Conservation (phyloP, 2,797 vertebrate species). For the Enteromius unitaeniatus region DNA sequence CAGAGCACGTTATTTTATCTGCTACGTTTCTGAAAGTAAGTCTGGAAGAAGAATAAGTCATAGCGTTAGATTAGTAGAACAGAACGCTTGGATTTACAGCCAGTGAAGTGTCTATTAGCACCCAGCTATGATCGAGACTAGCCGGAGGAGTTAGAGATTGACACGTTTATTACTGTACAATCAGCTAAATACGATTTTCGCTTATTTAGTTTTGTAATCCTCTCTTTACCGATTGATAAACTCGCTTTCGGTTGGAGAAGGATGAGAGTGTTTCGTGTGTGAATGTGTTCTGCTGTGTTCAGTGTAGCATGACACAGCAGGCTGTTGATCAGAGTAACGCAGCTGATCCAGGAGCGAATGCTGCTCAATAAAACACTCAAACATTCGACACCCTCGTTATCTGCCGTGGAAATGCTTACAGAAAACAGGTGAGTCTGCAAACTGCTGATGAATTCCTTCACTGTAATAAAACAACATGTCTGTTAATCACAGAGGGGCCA, state of each 20-base stretch:
- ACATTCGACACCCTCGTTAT: background rate
- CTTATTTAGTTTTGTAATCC: no score
- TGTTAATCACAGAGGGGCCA: background rate
- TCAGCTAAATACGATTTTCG: background rate
- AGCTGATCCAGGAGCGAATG: conserved; percentile 22
- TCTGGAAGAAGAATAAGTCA: background rate
- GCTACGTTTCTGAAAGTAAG: background rate
- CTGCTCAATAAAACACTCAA: background rate
- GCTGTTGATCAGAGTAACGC: background rate
- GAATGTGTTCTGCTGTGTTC: background rate
- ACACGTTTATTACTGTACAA: background rate
- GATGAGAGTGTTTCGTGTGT: background rate
- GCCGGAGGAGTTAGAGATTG: background rate
- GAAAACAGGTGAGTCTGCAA: conserved; percentile 73
- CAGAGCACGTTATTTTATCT: background rate
- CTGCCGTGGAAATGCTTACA: conserved; percentile 73
- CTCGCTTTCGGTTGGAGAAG: background rate
- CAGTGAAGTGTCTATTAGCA: conserved; percentile 19
- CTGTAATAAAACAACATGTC: background rate
- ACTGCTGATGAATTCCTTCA: background rate
- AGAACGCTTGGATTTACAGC: background rate
- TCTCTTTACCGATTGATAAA: background rate
- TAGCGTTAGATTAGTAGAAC: background rate
- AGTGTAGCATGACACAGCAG: conserved; percentile 43
- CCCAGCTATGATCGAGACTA: conserved; percentile 12